phyloP scores from a whole-genome alignment of 2,113 vertebrate species.

The Nerophis ophidion region DNA sequence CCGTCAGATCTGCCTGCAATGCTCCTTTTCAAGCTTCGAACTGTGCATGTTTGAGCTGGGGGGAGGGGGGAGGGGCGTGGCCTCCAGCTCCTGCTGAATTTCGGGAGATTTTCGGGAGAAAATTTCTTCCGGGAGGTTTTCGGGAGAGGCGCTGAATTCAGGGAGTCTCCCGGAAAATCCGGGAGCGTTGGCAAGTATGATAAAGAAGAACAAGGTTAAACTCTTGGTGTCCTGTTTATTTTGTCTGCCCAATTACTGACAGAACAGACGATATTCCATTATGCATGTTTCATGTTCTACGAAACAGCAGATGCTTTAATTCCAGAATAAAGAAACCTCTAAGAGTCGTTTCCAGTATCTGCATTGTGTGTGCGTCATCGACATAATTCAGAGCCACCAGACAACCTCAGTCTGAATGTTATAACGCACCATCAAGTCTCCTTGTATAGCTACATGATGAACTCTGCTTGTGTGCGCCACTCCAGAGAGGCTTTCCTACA shows the following conservation, averaged over 20 bases:
- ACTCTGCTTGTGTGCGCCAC: not conserved
- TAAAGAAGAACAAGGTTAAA: not conserved
- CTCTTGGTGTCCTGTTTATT: not conserved
- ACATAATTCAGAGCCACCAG: not conserved
- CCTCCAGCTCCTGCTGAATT: too few relatives aligned
- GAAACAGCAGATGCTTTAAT: not conserved
- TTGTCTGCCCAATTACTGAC: not conserved
- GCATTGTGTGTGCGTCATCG: too few relatives aligned
- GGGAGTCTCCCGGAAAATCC: too few relatives aligned
- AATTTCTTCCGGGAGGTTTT: too few relatives aligned
- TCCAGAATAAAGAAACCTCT: not conserved
- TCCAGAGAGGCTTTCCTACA: not conserved
- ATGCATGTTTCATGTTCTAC: not conserved
- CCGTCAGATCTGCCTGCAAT: too few relatives aligned
- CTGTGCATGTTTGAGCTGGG: too few relatives aligned
- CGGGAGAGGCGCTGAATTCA: too few relatives aligned
- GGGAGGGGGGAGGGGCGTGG: too few relatives aligned
- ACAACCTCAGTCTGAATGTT: constrained; percentile 7
- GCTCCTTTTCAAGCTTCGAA: too few relatives aligned
- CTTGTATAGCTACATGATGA: constrained; percentile 2
- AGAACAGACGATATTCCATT: constrained; percentile 5
- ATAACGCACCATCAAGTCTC: constrained; percentile 19
- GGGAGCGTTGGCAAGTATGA: too few relatives aligned
- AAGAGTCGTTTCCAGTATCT: not conserved
- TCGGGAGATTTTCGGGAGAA: too few relatives aligned